phyloP scores from a whole-genome alignment of 1,140 invertebrate genomes.

The Hyposmocoma kahamanoa region DNA sequence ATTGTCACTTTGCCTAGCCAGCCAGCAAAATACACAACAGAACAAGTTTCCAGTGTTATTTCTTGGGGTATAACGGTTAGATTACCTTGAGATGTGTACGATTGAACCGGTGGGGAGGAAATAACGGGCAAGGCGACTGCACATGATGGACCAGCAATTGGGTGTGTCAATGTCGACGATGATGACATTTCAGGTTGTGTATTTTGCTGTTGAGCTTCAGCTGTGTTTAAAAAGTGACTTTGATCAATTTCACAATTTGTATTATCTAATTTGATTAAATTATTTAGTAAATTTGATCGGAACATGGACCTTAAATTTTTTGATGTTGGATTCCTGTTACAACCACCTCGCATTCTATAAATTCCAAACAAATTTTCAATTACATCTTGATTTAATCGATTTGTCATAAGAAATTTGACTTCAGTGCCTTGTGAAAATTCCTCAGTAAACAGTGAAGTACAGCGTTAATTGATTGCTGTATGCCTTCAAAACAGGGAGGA shows the following conservation, averaged over 20 bases:
- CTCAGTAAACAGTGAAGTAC: conserved; percentile 13
- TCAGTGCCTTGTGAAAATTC: conserved; percentile 12
- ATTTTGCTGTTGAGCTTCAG: conserved; percentile 7
- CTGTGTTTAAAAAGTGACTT: not conserved
- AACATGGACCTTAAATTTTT: conserved; percentile 19
- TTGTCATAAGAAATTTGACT: conserved; percentile 13
- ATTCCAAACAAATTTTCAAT: conserved; percentile 29
- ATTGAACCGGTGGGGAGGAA: not conserved
- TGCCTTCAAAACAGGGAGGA: conserved; percentile 14
- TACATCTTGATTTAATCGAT: conserved; percentile 24
- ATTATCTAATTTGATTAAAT: conserved; percentile 16
- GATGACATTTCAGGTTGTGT: conserved; percentile 1
- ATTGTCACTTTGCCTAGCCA: conserved; percentile 9
- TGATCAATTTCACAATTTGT: conserved; percentile 12
- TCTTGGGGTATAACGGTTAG: too few relatives aligned
- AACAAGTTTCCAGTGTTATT: conserved; percentile 8
- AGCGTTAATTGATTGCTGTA: conserved; percentile 15
- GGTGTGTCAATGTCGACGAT: not conserved
- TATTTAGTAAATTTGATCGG: conserved; percentile 14
- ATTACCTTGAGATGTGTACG: not conserved
- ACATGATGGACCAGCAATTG: not conserved
- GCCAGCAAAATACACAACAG: conserved; percentile 14
- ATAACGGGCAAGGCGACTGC: not conserved
- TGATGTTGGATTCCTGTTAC: conserved; percentile 16
- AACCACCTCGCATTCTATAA: conserved; percentile 16